A percentile compares a stretch with the other conserved stretches of the same genome.
These are phyloP conservation scores for Origma solitaria DNA, from an alignment of 2,113 vertebrate genomes.

Conservation along the genomic window DNA sequence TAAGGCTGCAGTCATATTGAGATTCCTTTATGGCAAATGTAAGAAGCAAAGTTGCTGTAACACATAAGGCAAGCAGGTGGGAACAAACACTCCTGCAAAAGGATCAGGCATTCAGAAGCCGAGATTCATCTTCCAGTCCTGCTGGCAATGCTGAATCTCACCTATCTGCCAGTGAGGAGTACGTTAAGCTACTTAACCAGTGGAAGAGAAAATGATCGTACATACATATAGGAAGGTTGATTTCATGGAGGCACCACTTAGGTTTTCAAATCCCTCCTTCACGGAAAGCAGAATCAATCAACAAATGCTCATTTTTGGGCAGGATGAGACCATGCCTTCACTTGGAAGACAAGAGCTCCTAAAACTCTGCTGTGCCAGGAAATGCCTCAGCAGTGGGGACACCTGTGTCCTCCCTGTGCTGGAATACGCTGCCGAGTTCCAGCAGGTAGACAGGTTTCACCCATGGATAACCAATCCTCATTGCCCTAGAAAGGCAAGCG, in stretches of 20 bases:
- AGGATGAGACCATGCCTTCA: neutral
- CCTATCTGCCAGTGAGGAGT: neutral
- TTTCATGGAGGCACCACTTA: neutral
- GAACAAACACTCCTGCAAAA: neutral
- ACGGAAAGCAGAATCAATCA: neutral
- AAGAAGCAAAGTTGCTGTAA: neutral
- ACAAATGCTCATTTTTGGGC: neutral
- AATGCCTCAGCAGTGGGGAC: neutral
- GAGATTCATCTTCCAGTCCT: neutral
- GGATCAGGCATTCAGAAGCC: neutral
- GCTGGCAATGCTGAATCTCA: neutral
- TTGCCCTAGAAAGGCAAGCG: fast-evolving
- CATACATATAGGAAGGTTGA: neutral
- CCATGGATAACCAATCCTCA: neutral
- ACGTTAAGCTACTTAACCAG: neutral
- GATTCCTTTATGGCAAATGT: neutral
- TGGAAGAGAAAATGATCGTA: neutral
- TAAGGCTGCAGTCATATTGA: neutral
- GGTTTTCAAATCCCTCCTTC: neutral
- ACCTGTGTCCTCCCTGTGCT: neutral
- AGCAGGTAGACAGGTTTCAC: neutral
- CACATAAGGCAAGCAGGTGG: neutral
- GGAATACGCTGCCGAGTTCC: neutral
- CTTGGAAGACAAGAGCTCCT: fast-evolving
- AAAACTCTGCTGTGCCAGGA: neutral